Percentiles rank a stretch among this genome's conserved stretches.
phyloP scores from a whole-genome alignment of 1,140 invertebrate genomes.

The Idris sp. region DNA sequence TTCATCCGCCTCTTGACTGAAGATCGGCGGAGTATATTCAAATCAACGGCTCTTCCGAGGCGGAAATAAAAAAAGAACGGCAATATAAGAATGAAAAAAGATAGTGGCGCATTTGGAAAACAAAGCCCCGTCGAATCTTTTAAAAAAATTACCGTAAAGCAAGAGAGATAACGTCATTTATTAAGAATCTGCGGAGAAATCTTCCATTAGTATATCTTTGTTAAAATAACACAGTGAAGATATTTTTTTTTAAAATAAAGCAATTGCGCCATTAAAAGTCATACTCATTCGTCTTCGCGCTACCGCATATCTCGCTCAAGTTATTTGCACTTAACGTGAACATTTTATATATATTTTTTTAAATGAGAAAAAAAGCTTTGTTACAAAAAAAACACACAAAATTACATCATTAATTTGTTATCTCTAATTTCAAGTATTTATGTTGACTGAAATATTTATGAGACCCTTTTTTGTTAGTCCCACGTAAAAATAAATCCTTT shows the following conservation, averaged over 20 bases:
- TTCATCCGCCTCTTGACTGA: slow-evolving; percentile 7
- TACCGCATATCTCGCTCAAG: too few species aligned
- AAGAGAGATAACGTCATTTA: slow-evolving; percentile 52
- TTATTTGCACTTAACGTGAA: too few species aligned
- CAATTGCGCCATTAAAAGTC: slow-evolving; percentile 31
- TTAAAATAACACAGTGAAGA: slow-evolving; percentile 17
- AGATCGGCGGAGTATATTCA: slow-evolving; percentile 30
- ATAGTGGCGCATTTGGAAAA: slow-evolving; percentile 37
- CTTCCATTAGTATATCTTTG: slow-evolving; percentile 28
- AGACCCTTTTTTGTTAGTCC: too few species aligned
- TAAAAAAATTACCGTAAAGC: slow-evolving; percentile 47
- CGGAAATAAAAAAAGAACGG: background rate
- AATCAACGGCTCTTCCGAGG: slow-evolving; percentile 18
- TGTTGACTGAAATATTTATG: too few species aligned
- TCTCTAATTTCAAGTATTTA: too few species aligned
- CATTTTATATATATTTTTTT: too few species aligned
- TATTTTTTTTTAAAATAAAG: slow-evolving; percentile 27
- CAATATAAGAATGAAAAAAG: slow-evolving; percentile 7
- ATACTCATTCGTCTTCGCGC: slow-evolving; percentile 9
- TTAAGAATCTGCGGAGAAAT: slow-evolving; percentile 50
- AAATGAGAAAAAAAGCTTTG: too few species aligned
- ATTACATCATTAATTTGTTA: too few species aligned
- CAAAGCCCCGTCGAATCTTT: slow-evolving; percentile 44
- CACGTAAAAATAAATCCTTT: too few species aligned
- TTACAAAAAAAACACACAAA: too few species aligned